A percentile compares a stretch with the other conserved stretches of the same genome.
Conservation (phyloP, 2,797 vertebrate species). For the Manis javanica region DNA sequence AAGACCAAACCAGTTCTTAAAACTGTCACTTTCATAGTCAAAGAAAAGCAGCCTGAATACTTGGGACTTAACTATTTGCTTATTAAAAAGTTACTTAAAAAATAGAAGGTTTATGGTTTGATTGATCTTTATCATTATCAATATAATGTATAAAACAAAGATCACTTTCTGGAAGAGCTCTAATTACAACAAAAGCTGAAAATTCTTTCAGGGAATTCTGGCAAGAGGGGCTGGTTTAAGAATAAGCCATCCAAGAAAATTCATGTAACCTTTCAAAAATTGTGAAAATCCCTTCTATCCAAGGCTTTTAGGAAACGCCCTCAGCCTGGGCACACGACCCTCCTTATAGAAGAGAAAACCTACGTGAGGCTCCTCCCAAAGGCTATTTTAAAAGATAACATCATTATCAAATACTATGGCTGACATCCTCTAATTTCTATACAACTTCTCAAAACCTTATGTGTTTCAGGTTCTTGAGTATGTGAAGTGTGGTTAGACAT, state of each 20-base stretch:
- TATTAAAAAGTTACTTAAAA: background rate
- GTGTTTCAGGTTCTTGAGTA: background rate
- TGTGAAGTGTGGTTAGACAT: background rate
- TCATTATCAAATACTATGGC: background rate
- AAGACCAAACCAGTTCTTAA: conserved; percentile 19
- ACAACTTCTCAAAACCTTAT: background rate
- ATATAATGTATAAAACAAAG: background rate
- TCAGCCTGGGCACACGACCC: background rate
- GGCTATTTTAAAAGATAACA: background rate
- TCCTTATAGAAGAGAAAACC: background rate
- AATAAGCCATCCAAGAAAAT: background rate
- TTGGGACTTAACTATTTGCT: background rate
- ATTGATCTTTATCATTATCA: background rate
- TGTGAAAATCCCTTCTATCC: background rate
- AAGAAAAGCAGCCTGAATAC: background rate
- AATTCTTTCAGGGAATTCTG: background rate
- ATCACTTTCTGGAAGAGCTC: background rate
- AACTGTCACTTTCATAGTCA: conserved; percentile 17
- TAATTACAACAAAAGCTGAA: background rate
- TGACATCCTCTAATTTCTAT: background rate
- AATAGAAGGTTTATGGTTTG: background rate
- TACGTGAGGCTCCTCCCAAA: background rate
- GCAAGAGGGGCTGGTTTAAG: background rate
- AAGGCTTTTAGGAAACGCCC: background rate
- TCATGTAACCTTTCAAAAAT: conserved; percentile 3